Evolutionary conservation across 2,888 invertebrate species (phyloP), one percentile per base, ranked within the genome.

Genomic region (Ennomos quercinarius): DNA sequence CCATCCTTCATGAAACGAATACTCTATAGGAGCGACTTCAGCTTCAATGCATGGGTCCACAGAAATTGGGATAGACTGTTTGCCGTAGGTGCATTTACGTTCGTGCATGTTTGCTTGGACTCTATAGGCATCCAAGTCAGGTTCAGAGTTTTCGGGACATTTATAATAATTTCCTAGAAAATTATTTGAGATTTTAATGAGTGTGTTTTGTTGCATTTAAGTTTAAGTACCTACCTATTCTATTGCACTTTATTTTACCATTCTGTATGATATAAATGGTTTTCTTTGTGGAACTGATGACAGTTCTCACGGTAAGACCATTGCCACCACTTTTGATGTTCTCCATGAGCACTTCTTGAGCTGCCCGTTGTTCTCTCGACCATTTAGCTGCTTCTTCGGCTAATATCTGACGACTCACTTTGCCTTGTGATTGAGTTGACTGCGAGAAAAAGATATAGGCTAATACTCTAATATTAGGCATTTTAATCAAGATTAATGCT

Each of bases 351-450:
- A 91, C 89, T 64, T 92, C 92, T 58, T 92, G 91, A 0, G 89
- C 87, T 0, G 89, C 88, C 1, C 90, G 78, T 64, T 92, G 92
- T 63, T 90, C 91, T 12, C 92, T 77, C 0, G 92, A 91, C 92
- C 92, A 92, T 54, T 92, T 91, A 0, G 92, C 88, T 3, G 91
- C 91, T 67, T 92, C 90, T 63, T 92, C 92, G 0, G 92, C 91
- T 57, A 92, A 64, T 41, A 90, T 89, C 66, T 91, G 91, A 5
- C 91, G 81, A 62, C 90, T 90, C 41, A 89, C 82, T 76, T 86
- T 91, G n/a, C 90, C 91, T 62, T 88, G 81, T 12, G 87, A 86
- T 78, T 90, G 91, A 0, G 84, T 82, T 0, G 91, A 89, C 91
- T 91, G 61, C 5, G 68, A 69, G 63, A 50, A 48, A 59, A 27